Base-by-base conservation (phyloP, 1,140 invertebrate species). In the Drosophila santomea region DNA sequence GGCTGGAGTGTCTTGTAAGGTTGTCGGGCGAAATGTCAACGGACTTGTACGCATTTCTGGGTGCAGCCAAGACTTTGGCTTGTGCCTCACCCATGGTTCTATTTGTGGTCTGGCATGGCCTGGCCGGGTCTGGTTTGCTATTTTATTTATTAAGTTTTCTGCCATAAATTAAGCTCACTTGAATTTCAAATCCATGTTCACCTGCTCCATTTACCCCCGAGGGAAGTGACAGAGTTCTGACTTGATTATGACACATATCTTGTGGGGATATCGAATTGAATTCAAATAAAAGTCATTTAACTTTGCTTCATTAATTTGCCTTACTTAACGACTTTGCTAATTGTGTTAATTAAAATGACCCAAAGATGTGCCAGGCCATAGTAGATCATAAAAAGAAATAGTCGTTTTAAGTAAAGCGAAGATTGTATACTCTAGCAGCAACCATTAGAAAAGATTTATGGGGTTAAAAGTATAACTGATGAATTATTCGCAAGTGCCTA, bases 1-100 rank as follows among this genome's bases (percentile, higher is more conserved):
- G 60, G 36, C 45, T 14, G 35, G 20, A n/a, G 67, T 71, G 64
- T 71, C 64, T 72, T 68, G 44, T 71, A 57, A 71, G 51, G 52
- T 78, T 73, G 72, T 63, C 72, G 66, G 55, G 78, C 78, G 73
- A 74, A 85, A 86, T 85, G 82, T 85, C 81, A 82, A 77, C 71
- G 73, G 61, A 51, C 43, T 44, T 72, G 47, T 80, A 83, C 80
- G 80, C 80, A 86, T 85, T 85, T 86, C 60, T 74, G 45, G 81
- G 81, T 80, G 81, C 81, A 84, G 81, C 83, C 25, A 45, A 47
- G 72, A 39, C 48, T 64, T 54, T 82, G 79, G 78, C 80, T 78
- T 82, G 74, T 75, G 74, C 58, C 77, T 78, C 73, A 56, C 68
- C 82, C 72, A 69, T 60, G 56, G 47, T 74, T 63, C 63, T 48